phyloP scores from a whole-genome alignment of 2,113 vertebrate genomes.

The Drymodes brunneopygia region DNA sequence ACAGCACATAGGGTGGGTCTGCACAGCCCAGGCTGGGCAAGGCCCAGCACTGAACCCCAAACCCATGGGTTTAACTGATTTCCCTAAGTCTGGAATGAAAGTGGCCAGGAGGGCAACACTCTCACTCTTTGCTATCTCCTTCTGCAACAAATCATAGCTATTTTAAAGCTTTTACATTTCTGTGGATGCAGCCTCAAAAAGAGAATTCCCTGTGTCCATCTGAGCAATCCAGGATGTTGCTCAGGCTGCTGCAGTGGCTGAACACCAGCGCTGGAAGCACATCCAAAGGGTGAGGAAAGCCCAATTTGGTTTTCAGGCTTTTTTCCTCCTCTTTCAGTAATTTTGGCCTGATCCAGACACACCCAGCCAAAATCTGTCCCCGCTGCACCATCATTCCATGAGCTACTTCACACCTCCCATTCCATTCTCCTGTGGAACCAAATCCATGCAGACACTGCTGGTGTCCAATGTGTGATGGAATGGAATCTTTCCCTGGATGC shows the following conservation, averaged over 20 bases:
- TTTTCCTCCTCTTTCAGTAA: not conserved
- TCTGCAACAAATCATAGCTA: not conserved
- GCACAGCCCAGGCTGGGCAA: not conserved
- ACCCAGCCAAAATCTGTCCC: not conserved
- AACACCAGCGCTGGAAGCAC: not conserved
- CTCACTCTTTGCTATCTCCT: not conserved
- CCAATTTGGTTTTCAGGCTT: not conserved
- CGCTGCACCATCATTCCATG: not conserved
- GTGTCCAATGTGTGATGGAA: not conserved
- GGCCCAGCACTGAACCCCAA: not conserved
- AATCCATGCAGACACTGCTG: not conserved
- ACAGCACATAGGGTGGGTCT: not conserved
- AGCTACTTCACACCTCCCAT: slow-evolving; percentile 37
- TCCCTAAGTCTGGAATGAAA: not conserved
- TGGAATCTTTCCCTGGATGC: not conserved
- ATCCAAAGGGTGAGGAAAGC: not conserved
- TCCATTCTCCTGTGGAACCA: not conserved
- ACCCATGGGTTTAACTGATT: not conserved
- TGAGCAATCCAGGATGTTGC: not conserved
- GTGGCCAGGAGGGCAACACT: not conserved
- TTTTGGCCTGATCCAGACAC: not conserved
- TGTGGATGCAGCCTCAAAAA: not conserved
- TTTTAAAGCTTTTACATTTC: not conserved
- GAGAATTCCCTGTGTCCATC: not conserved
- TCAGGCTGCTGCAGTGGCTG: not conserved